Percentiles rank a stretch among this genome's conserved stretches.
Conservation (phyloP, 1,140 invertebrate genomes). For the Platyura marginata region DNA sequence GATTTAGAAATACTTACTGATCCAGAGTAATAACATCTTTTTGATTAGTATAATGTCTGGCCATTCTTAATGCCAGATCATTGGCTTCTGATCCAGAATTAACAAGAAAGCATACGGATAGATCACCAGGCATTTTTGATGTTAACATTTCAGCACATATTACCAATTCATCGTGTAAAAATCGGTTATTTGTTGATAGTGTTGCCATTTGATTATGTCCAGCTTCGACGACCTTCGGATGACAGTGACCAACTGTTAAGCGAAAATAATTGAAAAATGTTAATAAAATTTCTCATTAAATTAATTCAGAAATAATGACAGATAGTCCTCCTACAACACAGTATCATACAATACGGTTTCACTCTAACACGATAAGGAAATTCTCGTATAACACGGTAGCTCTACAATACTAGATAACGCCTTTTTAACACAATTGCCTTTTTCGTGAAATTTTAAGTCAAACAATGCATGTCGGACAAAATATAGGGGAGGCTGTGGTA, state of each 20-base stretch:
- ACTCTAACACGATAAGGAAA: too few relatives aligned
- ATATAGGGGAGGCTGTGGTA: too few relatives aligned
- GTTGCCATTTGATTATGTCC: constrained; percentile 73
- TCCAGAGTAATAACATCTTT: constrained; percentile 85
- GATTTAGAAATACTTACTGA: constrained; percentile 95
- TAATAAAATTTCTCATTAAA: too few relatives aligned
- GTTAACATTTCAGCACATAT: constrained; percentile 73
- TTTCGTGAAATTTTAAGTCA: too few relatives aligned
- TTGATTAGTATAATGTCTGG: constrained; percentile 70
- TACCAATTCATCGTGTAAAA: constrained; percentile 88
- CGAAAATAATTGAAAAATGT: constrained; percentile 10
- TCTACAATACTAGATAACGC: too few relatives aligned
- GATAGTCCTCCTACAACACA: too few relatives aligned
- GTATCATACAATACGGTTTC: too few relatives aligned
- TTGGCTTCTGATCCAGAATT: constrained; percentile 99
- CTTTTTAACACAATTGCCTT: too few relatives aligned
- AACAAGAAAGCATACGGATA: constrained; percentile 92
- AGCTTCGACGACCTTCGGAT: constrained; percentile 80
- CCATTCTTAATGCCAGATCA: constrained; percentile 84
- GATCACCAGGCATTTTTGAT: constrained; percentile 50
- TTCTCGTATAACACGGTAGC: too few relatives aligned
- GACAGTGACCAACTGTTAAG: constrained; percentile 82
- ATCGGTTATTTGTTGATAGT: constrained; percentile 87
- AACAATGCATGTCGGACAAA: too few relatives aligned
- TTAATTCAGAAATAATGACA: too few relatives aligned